A percentile compares a stretch with the other conserved stretches of the same genome.
These are phyloP conservation scores for Cynocephalus volans DNA, from an alignment of 2,113 vertebrate species.

Conservation along the genomic window DNA sequence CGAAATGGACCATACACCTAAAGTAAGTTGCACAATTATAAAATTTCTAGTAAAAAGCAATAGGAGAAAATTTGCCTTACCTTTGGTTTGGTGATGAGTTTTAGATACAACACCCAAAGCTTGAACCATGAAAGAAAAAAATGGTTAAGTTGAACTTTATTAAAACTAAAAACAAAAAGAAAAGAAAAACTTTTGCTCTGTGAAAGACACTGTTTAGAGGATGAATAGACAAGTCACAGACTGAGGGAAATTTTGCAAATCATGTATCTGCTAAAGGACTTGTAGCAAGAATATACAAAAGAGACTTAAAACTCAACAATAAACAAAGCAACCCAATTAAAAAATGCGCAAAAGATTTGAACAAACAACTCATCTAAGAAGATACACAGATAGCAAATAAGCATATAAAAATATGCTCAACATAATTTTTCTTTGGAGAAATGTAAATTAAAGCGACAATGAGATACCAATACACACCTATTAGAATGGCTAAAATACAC, in stretches of 20 bases:
- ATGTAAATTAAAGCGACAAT: not conserved
- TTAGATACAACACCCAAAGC: not conserved
- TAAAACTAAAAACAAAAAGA: not conserved
- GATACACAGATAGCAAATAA: not conserved
- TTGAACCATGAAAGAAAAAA: not conserved
- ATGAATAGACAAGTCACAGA: not conserved
- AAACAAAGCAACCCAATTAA: not conserved
- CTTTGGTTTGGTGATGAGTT: not conserved
- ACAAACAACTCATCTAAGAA: not conserved
- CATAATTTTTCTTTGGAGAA: not conserved
- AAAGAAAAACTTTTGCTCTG: not conserved
- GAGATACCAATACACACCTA: not conserved
- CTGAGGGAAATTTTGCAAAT: not conserved
- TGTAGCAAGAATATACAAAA: not conserved
- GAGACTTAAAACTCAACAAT: not conserved
- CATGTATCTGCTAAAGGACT: not conserved
- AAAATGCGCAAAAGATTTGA: not conserved
- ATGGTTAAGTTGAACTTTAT: not conserved
- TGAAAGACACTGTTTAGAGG: not conserved
- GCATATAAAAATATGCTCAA: not conserved
- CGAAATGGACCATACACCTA: not conserved
- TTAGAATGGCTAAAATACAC: not conserved
- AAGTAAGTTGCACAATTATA: not conserved
- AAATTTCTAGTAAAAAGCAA: not conserved
- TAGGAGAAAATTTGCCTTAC: not conserved